A percentile compares a stretch with the other conserved stretches of the same genome.
Conservation (phyloP, 2,888 invertebrate species). For the Volucella zonaria region DNA sequence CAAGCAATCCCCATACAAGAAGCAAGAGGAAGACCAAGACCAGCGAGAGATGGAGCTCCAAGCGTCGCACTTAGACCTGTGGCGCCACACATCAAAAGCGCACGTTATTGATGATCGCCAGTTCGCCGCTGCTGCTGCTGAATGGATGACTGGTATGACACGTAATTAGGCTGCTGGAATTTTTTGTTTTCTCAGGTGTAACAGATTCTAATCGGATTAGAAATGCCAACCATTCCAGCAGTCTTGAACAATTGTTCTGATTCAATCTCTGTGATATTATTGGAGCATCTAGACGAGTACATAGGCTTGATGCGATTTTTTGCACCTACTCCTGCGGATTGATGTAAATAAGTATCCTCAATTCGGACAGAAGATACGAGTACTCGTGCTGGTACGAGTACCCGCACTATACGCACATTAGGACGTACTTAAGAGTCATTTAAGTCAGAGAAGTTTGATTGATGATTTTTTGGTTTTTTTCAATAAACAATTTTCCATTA, state of each 20-base stretch:
- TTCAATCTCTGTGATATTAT: constrained; percentile 45
- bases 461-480: constrained; percentile 73
- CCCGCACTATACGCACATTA: constrained; percentile 63
- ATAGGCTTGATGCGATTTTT: neutral
- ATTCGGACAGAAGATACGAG: constrained; percentile 34
- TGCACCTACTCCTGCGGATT: constrained; percentile 6
- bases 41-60: constrained; percentile 44
- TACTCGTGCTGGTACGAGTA: neutral
- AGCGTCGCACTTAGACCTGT: constrained; percentile 48
- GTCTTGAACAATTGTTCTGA: constrained; percentile 5
- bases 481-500: constrained; percentile 74
- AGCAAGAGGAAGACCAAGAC: constrained; percentile 4
- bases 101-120: constrained; percentile 68
- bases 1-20: no score
- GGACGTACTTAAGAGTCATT: constrained; percentile 74
- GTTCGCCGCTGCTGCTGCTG: constrained; percentile 35
- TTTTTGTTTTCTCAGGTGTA: constrained; percentile 73
- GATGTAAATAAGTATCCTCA: constrained; percentile 38
- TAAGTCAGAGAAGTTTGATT: constrained; percentile 75
- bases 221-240: constrained; percentile 61
- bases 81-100: constrained; percentile 74
- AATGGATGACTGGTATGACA: constrained; percentile 70
- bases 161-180: constrained; percentile 74
- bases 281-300: neutral
- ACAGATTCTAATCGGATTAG: constrained; percentile 74